Percentiles rank a stretch among this genome's conserved stretches.
These are phyloP conservation scores for Temnothorax longispinosus DNA, from an alignment of 1,140 invertebrate genomes.

Conservation along the genomic window DNA sequence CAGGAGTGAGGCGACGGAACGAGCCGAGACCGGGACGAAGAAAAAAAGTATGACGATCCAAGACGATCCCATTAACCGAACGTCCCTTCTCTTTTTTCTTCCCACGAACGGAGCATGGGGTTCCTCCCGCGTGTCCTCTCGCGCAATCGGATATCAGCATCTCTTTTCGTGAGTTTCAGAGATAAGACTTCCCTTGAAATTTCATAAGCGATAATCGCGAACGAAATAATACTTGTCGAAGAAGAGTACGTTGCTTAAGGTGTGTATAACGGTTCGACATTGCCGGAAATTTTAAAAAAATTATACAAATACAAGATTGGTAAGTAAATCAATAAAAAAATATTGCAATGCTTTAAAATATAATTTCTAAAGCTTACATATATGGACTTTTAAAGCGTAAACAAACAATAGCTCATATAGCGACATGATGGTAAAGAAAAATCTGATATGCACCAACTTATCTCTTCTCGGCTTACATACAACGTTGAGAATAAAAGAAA, in stretches of 20 bases:
- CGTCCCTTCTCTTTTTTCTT: conserved; percentile 52
- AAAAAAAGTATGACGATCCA: conserved; percentile 56
- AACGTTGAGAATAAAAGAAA: conserved; percentile 33
- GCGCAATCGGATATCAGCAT: conserved; percentile 48
- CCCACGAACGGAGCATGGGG: conserved; percentile 13
- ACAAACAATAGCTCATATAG: background rate
- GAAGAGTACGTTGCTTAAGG: background rate
- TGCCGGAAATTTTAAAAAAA: background rate
- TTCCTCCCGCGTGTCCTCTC: conserved; percentile 59
- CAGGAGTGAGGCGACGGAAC: conserved; percentile 21
- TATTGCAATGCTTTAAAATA: background rate
- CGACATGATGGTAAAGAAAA: background rate
- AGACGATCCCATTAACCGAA: conserved; percentile 77
- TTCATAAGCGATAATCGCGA: background rate
- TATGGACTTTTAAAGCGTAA: background rate
- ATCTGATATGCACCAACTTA: background rate
- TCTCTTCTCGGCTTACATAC: background rate
- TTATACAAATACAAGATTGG: background rate
- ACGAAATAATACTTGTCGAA: background rate
- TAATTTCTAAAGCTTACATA: background rate
- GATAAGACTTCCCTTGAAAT: background rate
- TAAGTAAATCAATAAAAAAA: background rate
- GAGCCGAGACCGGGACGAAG: conserved; percentile 25
- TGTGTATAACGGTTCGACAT: no score
- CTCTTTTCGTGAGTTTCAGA: background rate